Evolutionary conservation across 2,797 vertebrate species (phyloP).

Genomic region (Leucoraja ocellata): DNA sequence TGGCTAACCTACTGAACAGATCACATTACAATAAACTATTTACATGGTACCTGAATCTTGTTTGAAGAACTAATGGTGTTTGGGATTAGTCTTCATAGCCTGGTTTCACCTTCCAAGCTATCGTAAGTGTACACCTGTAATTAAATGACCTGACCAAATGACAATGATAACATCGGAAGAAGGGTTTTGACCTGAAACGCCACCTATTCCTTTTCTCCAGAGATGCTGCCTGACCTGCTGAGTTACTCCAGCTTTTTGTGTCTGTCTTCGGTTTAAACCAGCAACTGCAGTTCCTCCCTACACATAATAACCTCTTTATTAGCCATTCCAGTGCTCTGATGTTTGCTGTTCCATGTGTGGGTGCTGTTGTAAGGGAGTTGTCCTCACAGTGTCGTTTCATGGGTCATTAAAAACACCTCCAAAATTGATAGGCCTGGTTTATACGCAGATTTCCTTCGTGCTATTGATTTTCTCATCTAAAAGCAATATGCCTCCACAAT

Average conservation of each 20-base stretch:
- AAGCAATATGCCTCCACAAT: constrained; percentile 59
- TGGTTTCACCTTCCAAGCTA: not conserved
- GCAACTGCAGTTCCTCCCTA: too few relatives aligned
- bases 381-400: constrained; percentile 44
- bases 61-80: not conserved
- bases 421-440: constrained; percentile 57
- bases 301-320: constrained; percentile 6
- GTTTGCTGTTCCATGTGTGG: not conserved
- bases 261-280: too few relatives aligned
- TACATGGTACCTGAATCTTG: not conserved
- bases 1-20: not conserved
- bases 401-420: constrained; percentile 53
- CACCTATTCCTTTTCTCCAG: too few relatives aligned
- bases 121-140: constrained; percentile 28
- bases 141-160: not conserved
- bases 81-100: not conserved
- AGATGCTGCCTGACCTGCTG: too few relatives aligned
- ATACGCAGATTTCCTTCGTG: constrained; percentile 54
- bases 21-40: not conserved
- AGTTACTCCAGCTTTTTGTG: too few relatives aligned
- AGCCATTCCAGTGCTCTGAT: not conserved
- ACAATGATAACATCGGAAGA: not conserved
- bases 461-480: constrained; percentile 58
- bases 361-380: not conserved
- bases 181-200: too few relatives aligned